These are phyloP conservation scores for Zonitis immaculata DNA, from an alignment of 2,888 invertebrate species.

Conservation along the genomic window DNA sequence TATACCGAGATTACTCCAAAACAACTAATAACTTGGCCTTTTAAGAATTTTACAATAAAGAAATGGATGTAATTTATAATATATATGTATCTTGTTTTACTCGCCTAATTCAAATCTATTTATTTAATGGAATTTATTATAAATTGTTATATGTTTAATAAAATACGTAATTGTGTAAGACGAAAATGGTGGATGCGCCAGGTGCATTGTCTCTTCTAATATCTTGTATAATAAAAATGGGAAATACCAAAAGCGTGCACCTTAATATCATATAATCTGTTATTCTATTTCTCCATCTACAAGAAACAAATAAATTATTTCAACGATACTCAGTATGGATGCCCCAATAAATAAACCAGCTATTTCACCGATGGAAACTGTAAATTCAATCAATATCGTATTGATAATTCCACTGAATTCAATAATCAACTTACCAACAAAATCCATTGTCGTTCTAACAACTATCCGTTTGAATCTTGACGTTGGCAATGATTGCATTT, in stretches of 20 bases:
- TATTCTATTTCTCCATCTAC: constrained; percentile 38
- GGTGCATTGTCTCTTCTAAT: neutral
- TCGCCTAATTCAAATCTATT: no score
- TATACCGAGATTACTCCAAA: constrained; percentile 67
- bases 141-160: no score
- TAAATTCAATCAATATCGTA: constrained; percentile 32
- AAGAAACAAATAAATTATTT: constrained; percentile 55
- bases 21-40: constrained; percentile 61
- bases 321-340: constrained; percentile 56
- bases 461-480: constrained; percentile 57
- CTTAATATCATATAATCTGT: neutral
- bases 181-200: neutral
- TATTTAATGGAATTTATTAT: no score
- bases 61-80: no score
- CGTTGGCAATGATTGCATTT: constrained; percentile 54
- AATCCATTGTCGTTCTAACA: constrained; percentile 57
- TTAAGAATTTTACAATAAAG: no score
- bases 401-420: neutral
- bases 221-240: neutral
- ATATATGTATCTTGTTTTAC: neutral
- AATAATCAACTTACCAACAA: constrained; percentile 53
- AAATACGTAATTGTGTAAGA: neutral
- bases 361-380: constrained; percentile 60
- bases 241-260: neutral
- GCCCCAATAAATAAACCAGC: constrained; percentile 60